Base-by-base conservation (phyloP, 2,888 invertebrate genomes). In the Sminthurinus aureus region DNA sequence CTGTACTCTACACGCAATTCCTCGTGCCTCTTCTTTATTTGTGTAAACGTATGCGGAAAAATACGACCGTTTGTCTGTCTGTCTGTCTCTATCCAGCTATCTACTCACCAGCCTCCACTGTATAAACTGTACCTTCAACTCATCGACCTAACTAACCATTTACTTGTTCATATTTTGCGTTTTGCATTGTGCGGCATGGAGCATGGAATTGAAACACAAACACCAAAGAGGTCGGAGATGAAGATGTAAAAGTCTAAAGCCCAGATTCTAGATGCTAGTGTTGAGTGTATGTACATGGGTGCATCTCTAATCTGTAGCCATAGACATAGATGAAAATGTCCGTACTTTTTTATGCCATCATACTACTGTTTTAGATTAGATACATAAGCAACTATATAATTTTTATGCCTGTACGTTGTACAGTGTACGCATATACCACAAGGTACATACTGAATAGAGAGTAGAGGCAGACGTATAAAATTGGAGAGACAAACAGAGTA, bases 401-500 rank as follows among this genome's bases (percentile, higher is more conserved):
- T 20, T n/a, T n/a, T 67, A 22, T 67, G 64, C n/a, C 3, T 64
- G 64, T 64, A 64, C 18, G 2, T 4, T 64, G 64, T 18, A 64
- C 18, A 64, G 1, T 64, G 64, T 64, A 58, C 15, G 58, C 15
- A 58, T 9, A 66, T 15, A 66, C 66, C 69, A 13, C 13, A 24
- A 22, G n/a, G 76, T n/a, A 76, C 38, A 77, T 58, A 11, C 13
- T 13, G 22, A 77, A 38, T 58, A 58, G n/a, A 64, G n/a, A 64
- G n/a, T 52, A 20, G 26, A 18, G 4, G 11, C 64, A 13, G 52
- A 76, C n/a, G 13, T 8, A 66, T 2, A 67, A 64, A 79, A 67
- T 67, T n/a, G 79, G 38, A 66, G 24, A 66, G 66, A 18, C 66
- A 79, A 67, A 79, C 78, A 78, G 58, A 24, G 78, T n/a, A 76